Evolutionary conservation across 2,888 invertebrate genomes (phyloP).

Genomic region (Holacanthella duospinosa): DNA sequence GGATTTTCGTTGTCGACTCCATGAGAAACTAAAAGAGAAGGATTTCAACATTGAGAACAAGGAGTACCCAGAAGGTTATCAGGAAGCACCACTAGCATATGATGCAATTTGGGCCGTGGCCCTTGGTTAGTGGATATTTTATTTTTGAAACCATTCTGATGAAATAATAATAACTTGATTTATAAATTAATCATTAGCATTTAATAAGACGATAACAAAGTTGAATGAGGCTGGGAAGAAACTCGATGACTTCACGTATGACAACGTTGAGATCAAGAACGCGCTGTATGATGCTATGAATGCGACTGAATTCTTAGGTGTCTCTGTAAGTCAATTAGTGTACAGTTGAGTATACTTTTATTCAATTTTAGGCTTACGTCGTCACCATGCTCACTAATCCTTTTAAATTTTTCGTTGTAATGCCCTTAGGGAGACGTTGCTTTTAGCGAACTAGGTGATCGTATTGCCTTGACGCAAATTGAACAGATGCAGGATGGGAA

Average conservation of each 20-base stretch:
- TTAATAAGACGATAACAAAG: conserved; percentile 91
- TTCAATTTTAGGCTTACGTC: not conserved
- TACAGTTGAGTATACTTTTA: not conserved
- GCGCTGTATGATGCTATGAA: conserved; percentile 96
- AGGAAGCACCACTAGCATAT: conserved; percentile 96
- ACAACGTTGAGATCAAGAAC: conserved; percentile 84
- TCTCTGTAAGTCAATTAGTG: conserved; percentile 69
- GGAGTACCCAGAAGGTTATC: conserved; percentile 84
- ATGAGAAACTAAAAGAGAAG: conserved; percentile 60
- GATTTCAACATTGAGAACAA: conserved; percentile 78
- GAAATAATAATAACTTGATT: not conserved
- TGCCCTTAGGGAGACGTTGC: conserved; percentile 79
- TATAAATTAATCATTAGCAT: conserved; percentile 53
- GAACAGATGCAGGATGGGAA: conserved; percentile 93
- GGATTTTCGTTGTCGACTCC: conserved; percentile 75
- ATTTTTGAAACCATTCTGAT: not conserved
- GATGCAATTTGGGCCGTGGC: conserved; percentile 99
- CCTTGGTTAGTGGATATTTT: conserved; percentile 46
- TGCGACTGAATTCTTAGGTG: conserved; percentile 93
- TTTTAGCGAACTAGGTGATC: conserved; percentile 89
- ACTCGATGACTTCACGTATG: conserved; percentile 91
- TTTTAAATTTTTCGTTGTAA: no score
- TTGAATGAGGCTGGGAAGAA: conserved; percentile 67
- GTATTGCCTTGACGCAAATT: conserved; percentile 95
- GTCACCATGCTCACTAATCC: not conserved